Evolutionary conservation across 2,888 invertebrate species (phyloP), one percentile per base, ranked within the genome.

Genomic region (Perdita meconis): DNA sequence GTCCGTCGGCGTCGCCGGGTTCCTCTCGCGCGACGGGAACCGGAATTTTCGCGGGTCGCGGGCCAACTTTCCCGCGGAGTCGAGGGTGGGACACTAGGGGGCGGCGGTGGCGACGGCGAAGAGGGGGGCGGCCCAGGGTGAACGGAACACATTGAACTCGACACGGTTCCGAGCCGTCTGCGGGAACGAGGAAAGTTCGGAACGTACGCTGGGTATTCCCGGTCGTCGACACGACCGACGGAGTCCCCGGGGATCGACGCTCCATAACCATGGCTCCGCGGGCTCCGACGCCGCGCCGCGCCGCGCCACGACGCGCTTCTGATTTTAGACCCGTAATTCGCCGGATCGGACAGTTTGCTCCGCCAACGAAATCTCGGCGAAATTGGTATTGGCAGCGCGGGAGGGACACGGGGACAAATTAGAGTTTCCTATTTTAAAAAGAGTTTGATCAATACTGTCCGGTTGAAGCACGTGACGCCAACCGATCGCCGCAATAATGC

Each of bases 201-300:
- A 30, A 51, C 56, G 71, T 51, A 60, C 55, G 68, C 55, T 26
- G 57, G 65, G 44, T 67, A 60, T 72, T 69, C 61, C 72, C 78
- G 78, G 78, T 78, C 78, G 71, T 78, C 78, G 78, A 79, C 78
- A 78, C 78, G 53, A 26, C 24, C 69, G 50, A n/a, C 57, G 59
- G 59, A 24, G 36, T 77, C 70, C 78, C 72, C 47, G 59, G 75
- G 77, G 69, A 77, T 75, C 73, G 59, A 44, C 75, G 75, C 59
- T 73, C 59, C 73, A n/a, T 44, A 59, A 59, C 65, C 57, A 44
- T 72, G 53, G 51, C 19, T 53, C 34, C 10, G 63, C 59, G 51
- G 59, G 26, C 55, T n/a, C n/a, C n/a, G n/a, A n/a, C n/a, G n/a
- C n/a, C n/a, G n/a, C n/a, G n/a, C n/a, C n/a, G n/a, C n/a, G n/a